Evolutionary conservation across 2,888 invertebrate genomes (phyloP).

Genomic region (Melanophora roralis): DNA sequence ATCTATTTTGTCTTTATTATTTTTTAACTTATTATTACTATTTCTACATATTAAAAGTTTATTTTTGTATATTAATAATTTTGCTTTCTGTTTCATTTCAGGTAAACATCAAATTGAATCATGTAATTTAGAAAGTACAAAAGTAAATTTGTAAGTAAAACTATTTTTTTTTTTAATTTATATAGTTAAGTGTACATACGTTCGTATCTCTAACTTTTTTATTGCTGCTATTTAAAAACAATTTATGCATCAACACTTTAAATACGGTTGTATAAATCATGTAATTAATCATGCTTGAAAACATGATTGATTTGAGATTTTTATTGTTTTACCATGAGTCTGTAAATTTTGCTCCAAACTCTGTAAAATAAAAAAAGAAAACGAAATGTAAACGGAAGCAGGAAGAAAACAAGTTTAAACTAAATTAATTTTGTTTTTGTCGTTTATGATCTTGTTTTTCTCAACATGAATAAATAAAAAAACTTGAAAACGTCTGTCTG

Average conservation of each 20-base stretch:
- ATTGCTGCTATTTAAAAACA: not conserved
- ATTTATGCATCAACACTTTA: not conserved
- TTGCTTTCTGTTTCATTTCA: slow-evolving; percentile 29
- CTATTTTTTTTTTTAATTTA: not conserved
- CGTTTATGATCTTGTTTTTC: not conserved
- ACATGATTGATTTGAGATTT: slow-evolving; percentile 35
- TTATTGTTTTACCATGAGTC: slow-evolving; percentile 1
- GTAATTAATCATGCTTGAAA: slow-evolving; percentile 45
- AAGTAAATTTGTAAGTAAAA: slow-evolving; percentile 5
- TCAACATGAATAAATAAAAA: not conserved
- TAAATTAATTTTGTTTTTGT: not conserved
- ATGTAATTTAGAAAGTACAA: not conserved
- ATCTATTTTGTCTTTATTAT: too few relatives aligned
- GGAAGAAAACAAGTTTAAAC: slow-evolving; percentile 47
- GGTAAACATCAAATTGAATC: slow-evolving; percentile 16
- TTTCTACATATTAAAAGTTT: not conserved
- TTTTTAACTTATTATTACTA: too few relatives aligned
- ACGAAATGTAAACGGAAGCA: slow-evolving; percentile 58
- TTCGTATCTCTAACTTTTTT: too few relatives aligned
- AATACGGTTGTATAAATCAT: not conserved
- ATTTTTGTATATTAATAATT: too few relatives aligned
- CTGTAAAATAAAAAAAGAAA: not conserved
- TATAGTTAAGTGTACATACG: not conserved
- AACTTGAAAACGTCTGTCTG: not conserved
- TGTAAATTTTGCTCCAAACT: not conserved